Percentiles rank a stretch among this genome's conserved stretches.
Conservation (phyloP, 2,888 invertebrate genomes). For the Anorthoa munda region DNA sequence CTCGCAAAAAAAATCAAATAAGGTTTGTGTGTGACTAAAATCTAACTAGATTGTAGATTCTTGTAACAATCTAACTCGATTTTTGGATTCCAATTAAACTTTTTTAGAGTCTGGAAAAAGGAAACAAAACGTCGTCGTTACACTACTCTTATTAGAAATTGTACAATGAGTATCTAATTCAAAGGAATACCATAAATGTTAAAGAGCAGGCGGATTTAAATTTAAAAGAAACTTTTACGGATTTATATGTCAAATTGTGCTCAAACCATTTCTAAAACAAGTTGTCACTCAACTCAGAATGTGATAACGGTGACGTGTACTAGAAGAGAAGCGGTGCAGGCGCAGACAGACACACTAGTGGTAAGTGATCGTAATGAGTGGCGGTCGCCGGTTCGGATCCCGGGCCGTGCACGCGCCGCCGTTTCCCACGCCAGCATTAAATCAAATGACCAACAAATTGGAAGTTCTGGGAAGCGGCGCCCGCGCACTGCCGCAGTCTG, state of each 20-base stretch:
- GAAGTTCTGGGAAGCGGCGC: conserved; percentile 54
- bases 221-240: not conserved
- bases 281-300: conserved; percentile 1
- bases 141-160: conserved; percentile 24
- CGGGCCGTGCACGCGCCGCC: conserved; percentile 23
- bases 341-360: conserved; percentile 14
- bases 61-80: not conserved
- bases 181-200: not conserved
- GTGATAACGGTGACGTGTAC: conserved; percentile 23
- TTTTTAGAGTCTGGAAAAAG: too few relatives aligned
- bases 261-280: not conserved
- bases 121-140: not conserved
- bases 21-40: not conserved
- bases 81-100: not conserved
- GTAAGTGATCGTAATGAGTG: conserved; percentile 59
- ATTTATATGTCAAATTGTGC: not conserved
- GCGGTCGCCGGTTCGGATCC: conserved; percentile 53
- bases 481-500: conserved; percentile 18
- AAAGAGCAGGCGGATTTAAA: not conserved
- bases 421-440: conserved; percentile 73
- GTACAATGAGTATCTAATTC: not conserved
- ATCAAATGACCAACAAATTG: conserved; percentile 80
- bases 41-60: not conserved
- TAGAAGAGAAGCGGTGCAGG: conserved; percentile 4
- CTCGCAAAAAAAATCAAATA: not conserved